Percentiles rank a stretch among this genome's conserved stretches.
Conservation (phyloP, 2,888 invertebrate genomes). For the Halictus ligatus region DNA sequence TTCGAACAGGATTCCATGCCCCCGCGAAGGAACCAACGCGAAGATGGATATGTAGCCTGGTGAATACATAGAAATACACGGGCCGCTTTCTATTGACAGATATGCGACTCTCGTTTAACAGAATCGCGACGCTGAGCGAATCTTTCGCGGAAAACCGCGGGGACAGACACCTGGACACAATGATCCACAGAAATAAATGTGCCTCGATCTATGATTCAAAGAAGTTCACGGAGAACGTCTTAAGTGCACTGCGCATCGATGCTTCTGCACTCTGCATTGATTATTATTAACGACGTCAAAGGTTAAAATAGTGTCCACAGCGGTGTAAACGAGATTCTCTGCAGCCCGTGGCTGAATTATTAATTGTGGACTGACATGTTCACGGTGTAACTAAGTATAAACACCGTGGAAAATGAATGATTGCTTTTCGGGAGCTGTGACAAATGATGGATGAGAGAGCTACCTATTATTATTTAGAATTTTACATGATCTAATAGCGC, state of each 20-base stretch:
- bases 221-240: background rate
- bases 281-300: background rate
- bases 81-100: conserved; percentile 44
- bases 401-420: background rate
- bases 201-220: background rate
- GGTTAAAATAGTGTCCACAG: background rate
- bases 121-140: background rate
- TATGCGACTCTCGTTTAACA: conserved; percentile 30
- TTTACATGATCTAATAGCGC: background rate
- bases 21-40: conserved; percentile 33
- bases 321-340: background rate
- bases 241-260: background rate
- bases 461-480: background rate
- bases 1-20: conserved; percentile 39
- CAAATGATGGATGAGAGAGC: background rate
- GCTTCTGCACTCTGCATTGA: background rate
- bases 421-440: background rate
- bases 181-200: background rate
- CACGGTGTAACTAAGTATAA: background rate
- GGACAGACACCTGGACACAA: background rate
- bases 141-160: background rate
- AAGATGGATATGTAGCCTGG: conserved; percentile 42
- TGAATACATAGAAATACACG: conserved; percentile 51
- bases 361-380: background rate
- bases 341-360: background rate